Conservation (phyloP, 2,797 vertebrate species). For the Eutrigla gurnardus region DNA sequence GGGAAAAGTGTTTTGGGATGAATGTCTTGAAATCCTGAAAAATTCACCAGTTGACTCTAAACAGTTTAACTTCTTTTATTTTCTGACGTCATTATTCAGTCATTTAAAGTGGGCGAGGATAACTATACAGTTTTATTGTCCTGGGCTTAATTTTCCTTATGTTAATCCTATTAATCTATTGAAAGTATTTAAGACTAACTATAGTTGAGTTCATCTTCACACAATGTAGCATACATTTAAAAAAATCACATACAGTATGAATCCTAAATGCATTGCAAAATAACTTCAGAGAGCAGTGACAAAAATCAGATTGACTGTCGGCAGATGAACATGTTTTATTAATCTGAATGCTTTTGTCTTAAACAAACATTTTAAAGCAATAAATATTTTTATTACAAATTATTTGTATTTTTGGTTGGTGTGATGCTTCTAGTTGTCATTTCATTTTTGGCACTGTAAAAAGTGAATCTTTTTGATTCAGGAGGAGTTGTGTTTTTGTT, state of each 20-base stretch:
- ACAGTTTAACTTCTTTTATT: conserved; percentile 34
- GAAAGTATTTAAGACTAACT: conserved; percentile 17
- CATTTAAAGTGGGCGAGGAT: background rate
- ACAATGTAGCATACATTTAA: conserved; percentile 30
- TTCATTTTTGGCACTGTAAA: background rate
- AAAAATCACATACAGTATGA: background rate
- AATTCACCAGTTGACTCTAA: background rate
- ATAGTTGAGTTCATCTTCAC: background rate
- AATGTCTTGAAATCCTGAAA: background rate
- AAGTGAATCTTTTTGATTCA: background rate
- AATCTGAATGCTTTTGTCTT: background rate
- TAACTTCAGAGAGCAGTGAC: background rate
- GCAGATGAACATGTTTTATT: background rate
- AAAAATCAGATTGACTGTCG: background rate
- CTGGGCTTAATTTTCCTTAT: background rate
- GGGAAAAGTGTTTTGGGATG: background rate
- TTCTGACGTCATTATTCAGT: background rate
- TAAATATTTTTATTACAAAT: background rate
- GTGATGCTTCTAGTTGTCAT: background rate
- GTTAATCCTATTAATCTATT: conserved; percentile 20
- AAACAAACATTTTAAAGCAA: background rate
- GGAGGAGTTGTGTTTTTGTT: background rate
- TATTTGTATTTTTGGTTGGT: background rate
- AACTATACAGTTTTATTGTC: background rate
- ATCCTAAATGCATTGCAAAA: conserved; percentile 1